A percentile compares a stretch with the other conserved stretches of the same genome.
phyloP scores from a whole-genome alignment of 2,888 invertebrate genomes.

The Noctua janthe region DNA sequence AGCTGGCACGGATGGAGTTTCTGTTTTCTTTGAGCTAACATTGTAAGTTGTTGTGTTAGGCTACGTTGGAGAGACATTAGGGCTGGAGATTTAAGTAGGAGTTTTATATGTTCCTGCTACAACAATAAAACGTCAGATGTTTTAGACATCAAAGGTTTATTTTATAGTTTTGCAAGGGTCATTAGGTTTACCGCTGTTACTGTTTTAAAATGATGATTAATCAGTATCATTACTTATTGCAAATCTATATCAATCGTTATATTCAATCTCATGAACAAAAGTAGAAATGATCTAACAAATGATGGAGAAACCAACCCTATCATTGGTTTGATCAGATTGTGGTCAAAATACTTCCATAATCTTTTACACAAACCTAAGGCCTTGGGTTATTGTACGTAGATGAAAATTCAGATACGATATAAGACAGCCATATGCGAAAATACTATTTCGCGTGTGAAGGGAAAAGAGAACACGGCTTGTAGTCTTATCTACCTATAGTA shows the following conservation, averaged over 20 bases:
- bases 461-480: not conserved
- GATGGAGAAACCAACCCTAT: not conserved
- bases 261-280: not conserved
- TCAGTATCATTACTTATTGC: not conserved
- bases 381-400: not conserved
- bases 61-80: not conserved
- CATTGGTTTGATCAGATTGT: not conserved
- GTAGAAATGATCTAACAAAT: not conserved
- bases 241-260: not conserved
- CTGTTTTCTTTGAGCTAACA: conserved; percentile 19
- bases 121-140: not conserved
- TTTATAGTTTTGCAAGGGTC: not conserved
- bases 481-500: not conserved
- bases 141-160: not conserved
- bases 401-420: not conserved
- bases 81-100: not conserved
- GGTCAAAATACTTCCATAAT: not conserved
- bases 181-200: not conserved
- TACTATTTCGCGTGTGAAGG: not conserved
- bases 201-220: not conserved
- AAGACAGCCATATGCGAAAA: not conserved
- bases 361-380: not conserved
- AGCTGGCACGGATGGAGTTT: conserved; percentile 17
- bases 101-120: not conserved
- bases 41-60: conserved; percentile 12